A percentile compares a stretch with the other conserved stretches of the same genome.
Evolutionary conservation across 2,888 invertebrate species (phyloP).

Genomic region (Dysmachus trigonus): DNA sequence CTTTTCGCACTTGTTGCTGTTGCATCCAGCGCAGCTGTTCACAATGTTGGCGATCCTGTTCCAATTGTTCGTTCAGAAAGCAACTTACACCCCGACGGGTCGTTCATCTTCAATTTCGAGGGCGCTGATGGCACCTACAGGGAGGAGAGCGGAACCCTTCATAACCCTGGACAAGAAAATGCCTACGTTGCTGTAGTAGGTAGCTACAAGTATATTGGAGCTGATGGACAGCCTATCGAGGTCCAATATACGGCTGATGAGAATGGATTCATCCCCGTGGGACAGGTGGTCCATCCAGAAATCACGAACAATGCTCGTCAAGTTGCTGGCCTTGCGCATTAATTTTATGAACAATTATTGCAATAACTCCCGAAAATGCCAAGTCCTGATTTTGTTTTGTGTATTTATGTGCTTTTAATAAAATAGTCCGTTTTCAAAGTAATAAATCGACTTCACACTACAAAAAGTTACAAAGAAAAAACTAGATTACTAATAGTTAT

Average conservation of each 20-base stretch:
- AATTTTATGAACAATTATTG: not conserved
- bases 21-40: slow-evolving; percentile 47
- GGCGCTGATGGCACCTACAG: slow-evolving; percentile 57
- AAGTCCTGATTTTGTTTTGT: not conserved
- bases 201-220: slow-evolving; percentile 59
- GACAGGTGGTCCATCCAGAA: slow-evolving; percentile 55
- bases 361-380: not conserved
- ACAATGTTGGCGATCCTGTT: slow-evolving; percentile 49
- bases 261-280: slow-evolving; percentile 60
- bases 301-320: slow-evolving; percentile 59
- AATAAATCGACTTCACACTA: not conserved
- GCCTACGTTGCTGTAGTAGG: slow-evolving; percentile 58
- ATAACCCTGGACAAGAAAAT: slow-evolving; percentile 55
- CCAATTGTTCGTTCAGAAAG: slow-evolving; percentile 57
- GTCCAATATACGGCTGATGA: slow-evolving; percentile 62
- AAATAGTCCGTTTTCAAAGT: not conserved
- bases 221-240: slow-evolving; percentile 57
- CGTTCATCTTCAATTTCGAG: slow-evolving; percentile 56
- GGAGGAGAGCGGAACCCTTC: slow-evolving; percentile 55
- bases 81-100: slow-evolving; percentile 56
- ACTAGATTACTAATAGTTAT: no score
- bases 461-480: no score
- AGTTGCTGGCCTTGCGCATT: not conserved
- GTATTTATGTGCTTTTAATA: not conserved
- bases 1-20: slow-evolving; percentile 22